These are phyloP conservation scores for Vanessa atalanta DNA, from an alignment of 1,140 invertebrate species.

Conservation along the genomic window DNA sequence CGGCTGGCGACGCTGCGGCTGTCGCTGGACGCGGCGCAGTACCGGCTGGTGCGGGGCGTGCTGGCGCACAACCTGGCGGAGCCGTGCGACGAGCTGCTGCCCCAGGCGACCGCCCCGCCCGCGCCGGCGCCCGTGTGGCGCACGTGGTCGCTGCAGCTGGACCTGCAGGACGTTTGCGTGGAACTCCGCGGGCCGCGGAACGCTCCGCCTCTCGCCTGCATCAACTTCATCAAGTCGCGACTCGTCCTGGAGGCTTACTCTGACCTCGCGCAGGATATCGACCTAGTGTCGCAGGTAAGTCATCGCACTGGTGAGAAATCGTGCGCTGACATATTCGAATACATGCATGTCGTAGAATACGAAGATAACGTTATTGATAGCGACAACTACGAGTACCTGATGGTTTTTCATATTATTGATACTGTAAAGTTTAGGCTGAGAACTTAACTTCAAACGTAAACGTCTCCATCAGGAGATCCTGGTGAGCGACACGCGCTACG, in stretches of 20 bases:
- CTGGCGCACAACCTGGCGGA: constrained; percentile 96
- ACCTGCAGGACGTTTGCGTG: constrained; percentile 67
- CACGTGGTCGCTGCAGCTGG: constrained; percentile 88
- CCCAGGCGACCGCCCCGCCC: constrained; percentile 49
- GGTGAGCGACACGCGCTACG: constrained; percentile 90
- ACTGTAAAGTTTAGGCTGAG: no score
- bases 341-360: no score
- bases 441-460: no score
- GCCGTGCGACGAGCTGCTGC: constrained; percentile 86
- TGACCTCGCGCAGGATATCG: constrained; percentile 94
- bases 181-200: constrained; percentile 41
- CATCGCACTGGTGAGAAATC: neutral
- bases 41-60: constrained; percentile 93
- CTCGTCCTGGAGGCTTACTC: constrained; percentile 92
- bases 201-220: constrained; percentile 87
- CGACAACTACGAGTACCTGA: no score
- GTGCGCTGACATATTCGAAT: no score
- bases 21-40: constrained; percentile 92
- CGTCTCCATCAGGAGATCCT: constrained; percentile 87
- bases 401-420: no score
- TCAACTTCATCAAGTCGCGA: constrained; percentile 95
- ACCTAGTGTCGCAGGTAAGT: constrained; percentile 90
- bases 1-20: constrained; percentile 92
- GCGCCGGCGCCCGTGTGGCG: constrained; percentile 82
- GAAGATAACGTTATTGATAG: no score